Percentiles rank a stretch among this genome's conserved stretches.
These are phyloP conservation scores for Helicoverpa zea DNA, from an alignment of 1,140 invertebrate genomes.

Conservation along the genomic window DNA sequence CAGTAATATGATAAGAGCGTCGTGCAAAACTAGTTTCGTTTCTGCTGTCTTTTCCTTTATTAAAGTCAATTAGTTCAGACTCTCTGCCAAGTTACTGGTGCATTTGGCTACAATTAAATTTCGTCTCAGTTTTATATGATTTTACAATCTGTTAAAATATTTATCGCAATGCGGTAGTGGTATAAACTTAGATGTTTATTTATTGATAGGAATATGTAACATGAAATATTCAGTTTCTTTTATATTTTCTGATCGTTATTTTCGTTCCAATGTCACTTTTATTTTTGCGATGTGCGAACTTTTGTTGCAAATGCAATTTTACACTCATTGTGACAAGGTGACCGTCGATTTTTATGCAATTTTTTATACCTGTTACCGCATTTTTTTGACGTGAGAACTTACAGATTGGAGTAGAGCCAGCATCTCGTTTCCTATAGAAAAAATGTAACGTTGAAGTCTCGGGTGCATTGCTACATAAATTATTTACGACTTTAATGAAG, in stretches of 20 bases:
- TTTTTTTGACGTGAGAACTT: not conserved
- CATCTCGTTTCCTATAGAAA: not conserved
- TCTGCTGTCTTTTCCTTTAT: not conserved
- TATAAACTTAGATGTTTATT: conserved; percentile 7
- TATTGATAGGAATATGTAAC: not conserved
- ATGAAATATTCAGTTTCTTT: not conserved
- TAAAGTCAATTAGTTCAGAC: conserved; percentile 6
- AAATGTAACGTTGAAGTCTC: not conserved
- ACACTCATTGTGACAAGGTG: conserved; percentile 2
- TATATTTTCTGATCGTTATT: conserved; percentile 1
- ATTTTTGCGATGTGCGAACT: conserved; percentile 2
- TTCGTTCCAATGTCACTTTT: conserved; percentile 18
- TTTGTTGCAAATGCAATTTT: conserved; percentile 15
- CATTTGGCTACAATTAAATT: conserved; percentile 11
- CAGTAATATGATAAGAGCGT: no score
- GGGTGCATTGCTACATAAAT: not conserved
- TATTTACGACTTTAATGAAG: not conserved
- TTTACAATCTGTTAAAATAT: conserved; percentile 7
- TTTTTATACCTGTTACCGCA: conserved; percentile 22
- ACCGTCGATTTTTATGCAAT: not conserved
- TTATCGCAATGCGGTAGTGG: not conserved
- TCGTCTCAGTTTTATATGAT: conserved; percentile 12
- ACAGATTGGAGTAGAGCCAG: conserved; percentile 8
- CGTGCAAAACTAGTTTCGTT: not conserved
- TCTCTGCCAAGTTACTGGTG: conserved; percentile 3